A percentile compares a stretch with the other conserved stretches of the same genome.
phyloP scores from a whole-genome alignment of 2,113 vertebrate genomes.

The Prietella phreatophila region DNA sequence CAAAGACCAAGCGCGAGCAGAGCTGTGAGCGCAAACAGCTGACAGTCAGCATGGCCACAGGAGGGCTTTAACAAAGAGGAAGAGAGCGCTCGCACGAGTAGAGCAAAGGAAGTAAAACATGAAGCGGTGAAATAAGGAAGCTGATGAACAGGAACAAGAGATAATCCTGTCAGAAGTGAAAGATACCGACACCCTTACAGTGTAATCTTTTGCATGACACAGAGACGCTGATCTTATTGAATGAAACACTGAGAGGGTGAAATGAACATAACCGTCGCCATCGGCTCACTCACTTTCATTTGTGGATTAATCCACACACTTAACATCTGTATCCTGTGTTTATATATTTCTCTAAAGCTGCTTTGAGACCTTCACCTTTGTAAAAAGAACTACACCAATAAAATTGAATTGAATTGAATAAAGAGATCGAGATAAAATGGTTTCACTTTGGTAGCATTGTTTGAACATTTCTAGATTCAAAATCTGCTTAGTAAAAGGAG shows the following conservation, averaged over 20 bases:
- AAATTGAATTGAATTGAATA: neutral
- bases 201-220: neutral
- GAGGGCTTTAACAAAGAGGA: neutral
- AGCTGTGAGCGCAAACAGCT: neutral
- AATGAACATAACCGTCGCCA: neutral
- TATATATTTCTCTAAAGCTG: no score
- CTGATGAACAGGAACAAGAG: conserved; percentile 8
- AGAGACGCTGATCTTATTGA: neutral
- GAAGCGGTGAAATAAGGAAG: conserved; percentile 34
- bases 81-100: conserved; percentile 2
- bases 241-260: conserved; percentile 39
- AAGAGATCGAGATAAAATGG: neutral
- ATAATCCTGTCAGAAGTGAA: neutral
- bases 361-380: no score
- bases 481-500: neutral
- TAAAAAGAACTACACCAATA: no score
- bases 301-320: no score
- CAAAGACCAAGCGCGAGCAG: neutral
- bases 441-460: neutral
- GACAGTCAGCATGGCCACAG: neutral
- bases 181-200: neutral
- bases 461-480: neutral
- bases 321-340: no score
- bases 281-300: no score
- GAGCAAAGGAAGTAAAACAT: conserved; percentile 25